phyloP scores from a whole-genome alignment of 2,113 vertebrate genomes.

The Trogon surrucura region DNA sequence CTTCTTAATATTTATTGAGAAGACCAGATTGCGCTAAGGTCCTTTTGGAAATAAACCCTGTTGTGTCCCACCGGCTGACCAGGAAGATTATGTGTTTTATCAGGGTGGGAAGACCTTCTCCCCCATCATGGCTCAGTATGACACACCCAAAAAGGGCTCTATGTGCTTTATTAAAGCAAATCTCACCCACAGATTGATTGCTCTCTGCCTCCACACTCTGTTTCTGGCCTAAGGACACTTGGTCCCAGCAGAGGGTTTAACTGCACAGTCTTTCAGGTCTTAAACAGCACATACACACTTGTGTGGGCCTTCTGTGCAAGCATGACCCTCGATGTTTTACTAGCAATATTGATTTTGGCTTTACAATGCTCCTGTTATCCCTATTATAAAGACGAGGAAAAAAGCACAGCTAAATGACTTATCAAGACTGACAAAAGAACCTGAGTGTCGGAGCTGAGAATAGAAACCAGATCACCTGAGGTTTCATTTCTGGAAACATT shows the following conservation, averaged over 20 bases:
- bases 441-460: not conserved
- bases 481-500: slow-evolving; percentile 18
- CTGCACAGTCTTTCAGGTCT: not conserved
- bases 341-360: slow-evolving; percentile 31
- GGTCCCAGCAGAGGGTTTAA: not conserved
- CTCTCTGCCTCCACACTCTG: not conserved
- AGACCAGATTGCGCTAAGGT: not conserved
- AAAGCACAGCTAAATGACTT: slow-evolving; percentile 36
- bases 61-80: not conserved
- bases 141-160: not conserved
- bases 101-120: not conserved
- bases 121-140: rapidly evolving
- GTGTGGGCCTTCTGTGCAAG: slow-evolving; percentile 12
- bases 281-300: not conserved
- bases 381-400: not conserved
- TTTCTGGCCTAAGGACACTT: not conserved
- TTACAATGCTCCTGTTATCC: slow-evolving; percentile 34
- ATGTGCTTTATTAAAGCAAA: not conserved
- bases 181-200: not conserved
- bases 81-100: not conserved
- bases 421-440: slow-evolving; percentile 4
- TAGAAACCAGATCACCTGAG: slow-evolving; percentile 61
- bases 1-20: not conserved
- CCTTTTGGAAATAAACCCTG: not conserved
- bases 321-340: not conserved